Conservation (phyloP, 2,113 vertebrate genomes). For the Psophia crepitans region DNA sequence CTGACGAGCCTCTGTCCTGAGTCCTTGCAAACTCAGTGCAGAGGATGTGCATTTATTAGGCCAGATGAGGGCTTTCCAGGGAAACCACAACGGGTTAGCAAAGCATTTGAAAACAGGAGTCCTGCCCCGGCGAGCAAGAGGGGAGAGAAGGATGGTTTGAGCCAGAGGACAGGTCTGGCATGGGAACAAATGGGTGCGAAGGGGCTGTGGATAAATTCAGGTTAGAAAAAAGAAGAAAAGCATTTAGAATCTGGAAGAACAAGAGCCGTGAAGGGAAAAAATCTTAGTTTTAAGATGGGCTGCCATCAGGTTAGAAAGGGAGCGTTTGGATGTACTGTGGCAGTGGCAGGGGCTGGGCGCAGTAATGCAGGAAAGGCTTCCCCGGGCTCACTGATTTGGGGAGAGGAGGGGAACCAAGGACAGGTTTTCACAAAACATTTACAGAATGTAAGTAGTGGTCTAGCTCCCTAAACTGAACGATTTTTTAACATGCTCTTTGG, state of each 20-base stretch:
- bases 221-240: background rate
- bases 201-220: background rate
- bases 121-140: background rate
- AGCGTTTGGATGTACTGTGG: background rate
- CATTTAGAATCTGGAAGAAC: background rate
- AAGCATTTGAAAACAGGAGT: background rate
- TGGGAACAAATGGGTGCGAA: background rate
- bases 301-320: background rate
- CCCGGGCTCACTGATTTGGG: background rate
- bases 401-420: background rate
- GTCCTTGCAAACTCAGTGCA: background rate
- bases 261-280: too few species aligned
- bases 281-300: background rate
- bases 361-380: too few species aligned
- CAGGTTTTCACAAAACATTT: background rate
- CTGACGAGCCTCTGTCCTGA: background rate
- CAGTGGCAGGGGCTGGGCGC: background rate
- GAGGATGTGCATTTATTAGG: background rate
- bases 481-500: background rate
- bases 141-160: background rate
- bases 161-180: background rate
- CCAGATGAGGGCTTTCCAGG: background rate
- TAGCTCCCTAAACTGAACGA: background rate
- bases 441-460: background rate
- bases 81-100: background rate